Conservation (phyloP, 1,140 invertebrate genomes). For the Ruditapes philippinarum region DNA sequence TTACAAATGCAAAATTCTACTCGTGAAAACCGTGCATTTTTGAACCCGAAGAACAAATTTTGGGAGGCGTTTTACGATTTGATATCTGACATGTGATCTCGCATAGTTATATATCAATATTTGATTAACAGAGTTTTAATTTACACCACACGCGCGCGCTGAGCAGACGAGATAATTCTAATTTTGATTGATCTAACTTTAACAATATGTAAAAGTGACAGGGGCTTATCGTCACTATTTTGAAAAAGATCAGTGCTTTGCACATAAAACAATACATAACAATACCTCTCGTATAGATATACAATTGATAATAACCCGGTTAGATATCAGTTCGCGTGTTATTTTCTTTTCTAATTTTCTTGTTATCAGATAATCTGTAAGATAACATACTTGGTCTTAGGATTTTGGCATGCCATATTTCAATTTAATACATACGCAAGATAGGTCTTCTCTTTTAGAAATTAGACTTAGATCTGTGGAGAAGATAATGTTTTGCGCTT, state of each 20-base stretch:
- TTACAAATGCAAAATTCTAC: too few relatives aligned
- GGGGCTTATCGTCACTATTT: background rate
- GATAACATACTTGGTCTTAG: slow-evolving; percentile 45
- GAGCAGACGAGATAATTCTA: background rate
- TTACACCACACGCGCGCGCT: background rate
- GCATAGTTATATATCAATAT: background rate
- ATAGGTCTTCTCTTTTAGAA: slow-evolving; percentile 14
- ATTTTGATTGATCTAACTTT: background rate
- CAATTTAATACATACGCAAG: slow-evolving; percentile 1
- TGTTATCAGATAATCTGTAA: slow-evolving; percentile 36
- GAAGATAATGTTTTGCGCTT: background rate
- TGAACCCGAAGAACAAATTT: too few relatives aligned
- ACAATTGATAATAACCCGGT: background rate
- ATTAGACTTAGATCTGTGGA: slow-evolving; percentile 16
- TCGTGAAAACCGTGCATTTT: too few relatives aligned
- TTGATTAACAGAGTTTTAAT: slow-evolving; percentile 7
- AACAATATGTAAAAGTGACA: background rate
- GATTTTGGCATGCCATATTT: slow-evolving; percentile 43
- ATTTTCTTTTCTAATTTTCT: slow-evolving; percentile 62
- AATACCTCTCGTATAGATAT: background rate
- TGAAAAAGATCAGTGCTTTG: background rate
- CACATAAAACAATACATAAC: slow-evolving; percentile 41
- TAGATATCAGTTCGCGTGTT: slow-evolving; percentile 36
- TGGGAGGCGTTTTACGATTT: too few relatives aligned
- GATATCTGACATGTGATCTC: background rate